A percentile compares a stretch with the other conserved stretches of the same genome.
These are phyloP conservation scores for Hippolais icterina DNA, from an alignment of 2,113 vertebrate genomes.

Conservation along the genomic window DNA sequence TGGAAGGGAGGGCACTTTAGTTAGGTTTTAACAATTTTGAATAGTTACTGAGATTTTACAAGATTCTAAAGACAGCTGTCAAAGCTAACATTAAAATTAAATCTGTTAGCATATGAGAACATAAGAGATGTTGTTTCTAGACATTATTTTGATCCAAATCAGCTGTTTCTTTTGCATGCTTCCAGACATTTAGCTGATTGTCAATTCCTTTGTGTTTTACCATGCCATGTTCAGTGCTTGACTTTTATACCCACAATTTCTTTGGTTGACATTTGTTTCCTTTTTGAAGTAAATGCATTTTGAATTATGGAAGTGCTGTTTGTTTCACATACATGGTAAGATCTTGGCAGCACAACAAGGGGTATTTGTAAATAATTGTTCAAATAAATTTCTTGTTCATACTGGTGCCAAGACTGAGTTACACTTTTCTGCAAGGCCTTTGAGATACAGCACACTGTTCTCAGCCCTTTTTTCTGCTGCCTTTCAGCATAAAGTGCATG, in stretches of 20 bases:
- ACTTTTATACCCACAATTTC: background rate
- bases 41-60: background rate
- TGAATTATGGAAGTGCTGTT: background rate
- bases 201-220: background rate
- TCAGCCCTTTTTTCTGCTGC: background rate
- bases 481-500: background rate
- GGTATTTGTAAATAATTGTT: background rate
- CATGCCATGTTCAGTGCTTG: fast-evolving
- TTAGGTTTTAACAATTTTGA: background rate
- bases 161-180: background rate
- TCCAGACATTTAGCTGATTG: background rate
- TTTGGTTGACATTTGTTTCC: background rate
- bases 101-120: background rate
- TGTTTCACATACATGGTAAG: background rate
- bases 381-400: background rate
- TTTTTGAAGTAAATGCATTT: background rate
- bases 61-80: background rate
- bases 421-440: background rate
- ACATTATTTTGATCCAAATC: slow-evolving; percentile 16
- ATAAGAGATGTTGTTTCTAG: background rate
- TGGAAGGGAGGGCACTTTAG: background rate
- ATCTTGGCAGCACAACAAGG: background rate
- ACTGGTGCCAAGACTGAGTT: background rate
- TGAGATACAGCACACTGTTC: background rate
- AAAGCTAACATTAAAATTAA: background rate